These are phyloP conservation scores for Poeciliopsis turneri DNA, from an alignment of 2,797 vertebrate species.

Conservation along the genomic window DNA sequence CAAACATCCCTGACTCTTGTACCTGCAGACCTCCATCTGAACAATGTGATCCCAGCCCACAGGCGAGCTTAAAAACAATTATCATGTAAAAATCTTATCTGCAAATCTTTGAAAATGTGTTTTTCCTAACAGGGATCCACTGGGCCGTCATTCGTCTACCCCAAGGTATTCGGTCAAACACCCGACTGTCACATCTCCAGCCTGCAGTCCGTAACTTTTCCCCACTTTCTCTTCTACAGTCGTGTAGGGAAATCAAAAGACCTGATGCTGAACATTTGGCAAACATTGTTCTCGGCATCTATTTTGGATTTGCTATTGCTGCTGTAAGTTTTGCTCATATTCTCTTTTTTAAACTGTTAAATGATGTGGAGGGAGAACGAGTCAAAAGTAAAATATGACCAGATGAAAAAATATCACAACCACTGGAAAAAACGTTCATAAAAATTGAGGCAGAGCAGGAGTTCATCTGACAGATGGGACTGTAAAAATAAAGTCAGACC, in stretches of 20 bases:
- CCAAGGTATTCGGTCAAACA: not conserved
- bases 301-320: not conserved
- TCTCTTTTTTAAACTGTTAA: not conserved
- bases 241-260: rapidly evolving
- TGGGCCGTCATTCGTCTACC: not conserved
- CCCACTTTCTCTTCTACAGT: not conserved
- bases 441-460: no score
- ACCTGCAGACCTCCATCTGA: not conserved
- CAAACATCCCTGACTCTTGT: not conserved
- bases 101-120: not conserved
- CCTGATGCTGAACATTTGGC: not conserved
- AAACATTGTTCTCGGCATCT: not conserved
- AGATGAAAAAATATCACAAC: not conserved
- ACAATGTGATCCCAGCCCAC: not conserved
- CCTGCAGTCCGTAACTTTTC: not conserved
- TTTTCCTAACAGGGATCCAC: not conserved
- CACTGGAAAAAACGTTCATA: no score
- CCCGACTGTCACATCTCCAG: not conserved
- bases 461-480: no score
- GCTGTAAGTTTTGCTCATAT: not conserved
- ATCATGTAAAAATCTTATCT: not conserved
- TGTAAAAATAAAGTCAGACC: no score
- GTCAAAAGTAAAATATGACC: no score
- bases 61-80: not conserved
- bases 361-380: not conserved